Evolutionary conservation across 2,113 vertebrate species (phyloP), one percentile per base, ranked within the genome.

Genomic region (Aptenodytes patagonicus): DNA sequence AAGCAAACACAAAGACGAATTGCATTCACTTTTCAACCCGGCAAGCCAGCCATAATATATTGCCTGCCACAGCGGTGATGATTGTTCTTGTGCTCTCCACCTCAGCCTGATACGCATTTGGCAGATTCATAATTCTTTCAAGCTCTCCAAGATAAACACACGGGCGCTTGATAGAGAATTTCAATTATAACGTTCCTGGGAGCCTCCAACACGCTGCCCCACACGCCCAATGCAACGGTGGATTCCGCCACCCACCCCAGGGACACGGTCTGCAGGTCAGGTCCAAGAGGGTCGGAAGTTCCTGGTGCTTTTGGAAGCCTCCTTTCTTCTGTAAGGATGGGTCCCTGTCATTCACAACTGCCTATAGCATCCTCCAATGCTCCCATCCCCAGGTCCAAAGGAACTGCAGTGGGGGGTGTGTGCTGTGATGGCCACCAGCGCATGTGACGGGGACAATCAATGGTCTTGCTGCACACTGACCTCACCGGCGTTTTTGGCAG

Each of bases 51-150:
- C 89, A 47, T 95, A 94, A 86, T 44, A 19, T 84, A 72, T 96
- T 69, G 91, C 92, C 95, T 97, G 96, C 93, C 95, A 93, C 62
- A 42, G 64, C 3, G 2, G 75, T 55, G 82, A 90, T 91, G 89
- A 94, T 85, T 93, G 94, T 91, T 90, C 81, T 55, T 58, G 62
- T 78, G 70, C 78, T 94, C 90, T 79, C 83, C 85, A 91, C 62
- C 69, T 87, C 93, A 94, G 38, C 76, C 85, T 71, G 68, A 68
- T 75, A 85, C 1, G 7, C 55, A 62, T 38, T 93, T 92, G 92
- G 90, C 84, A 91, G 93, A 94, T 92, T 85, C 89, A 90, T 91
- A 89, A 90, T 73, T 95, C 90, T 87, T 87, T 85, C 83, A 89
- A 82, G 76, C 72, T 81, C 84, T 80, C 95, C 72, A 92, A 94